Conservation (phyloP, 2,888 invertebrate species). For the Ormyrus nitidulus region DNA sequence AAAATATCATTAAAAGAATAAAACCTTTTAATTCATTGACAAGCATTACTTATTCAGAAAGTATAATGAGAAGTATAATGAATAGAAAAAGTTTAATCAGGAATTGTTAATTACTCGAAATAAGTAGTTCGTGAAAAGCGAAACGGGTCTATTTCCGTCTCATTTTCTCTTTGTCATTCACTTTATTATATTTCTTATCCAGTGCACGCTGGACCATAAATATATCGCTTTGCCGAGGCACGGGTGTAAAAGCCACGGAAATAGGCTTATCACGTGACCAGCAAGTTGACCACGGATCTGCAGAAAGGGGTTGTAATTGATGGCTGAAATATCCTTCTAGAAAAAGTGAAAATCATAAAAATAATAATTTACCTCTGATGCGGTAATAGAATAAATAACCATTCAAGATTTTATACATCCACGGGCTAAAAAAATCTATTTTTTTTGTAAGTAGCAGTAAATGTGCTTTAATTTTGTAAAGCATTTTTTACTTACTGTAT, state of each 20-base stretch:
- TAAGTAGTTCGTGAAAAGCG: background rate
- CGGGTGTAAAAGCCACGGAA: constrained; percentile 59
- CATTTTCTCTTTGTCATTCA: background rate
- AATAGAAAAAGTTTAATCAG: background rate
- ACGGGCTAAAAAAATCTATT: too few relatives aligned
- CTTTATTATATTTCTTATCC: constrained; percentile 40
- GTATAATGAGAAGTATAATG: too few relatives aligned
- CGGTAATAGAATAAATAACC: constrained; percentile 8
- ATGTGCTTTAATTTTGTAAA: too few relatives aligned
- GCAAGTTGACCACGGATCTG: constrained; percentile 60
- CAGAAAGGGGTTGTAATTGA: constrained; percentile 56
- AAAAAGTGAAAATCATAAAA: constrained; percentile 27
- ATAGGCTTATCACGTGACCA: constrained; percentile 60
- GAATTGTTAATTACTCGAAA: constrained; percentile 29
- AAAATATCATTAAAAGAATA: too few relatives aligned
- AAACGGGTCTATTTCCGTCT: constrained; percentile 6
- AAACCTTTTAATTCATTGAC: too few relatives aligned
- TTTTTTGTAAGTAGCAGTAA: too few relatives aligned
- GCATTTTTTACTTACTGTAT: too few relatives aligned
- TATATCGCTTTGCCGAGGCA: constrained; percentile 37
- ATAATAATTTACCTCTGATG: constrained; percentile 21
- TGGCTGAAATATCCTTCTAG: constrained; percentile 45
- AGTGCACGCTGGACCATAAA: constrained; percentile 51
- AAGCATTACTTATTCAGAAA: too few relatives aligned
- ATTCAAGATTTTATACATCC: background rate